Evolutionary conservation across 2,888 invertebrate genomes (phyloP), one percentile per base, ranked within the genome.

Genomic region (Onthophagus sagittarius): DNA sequence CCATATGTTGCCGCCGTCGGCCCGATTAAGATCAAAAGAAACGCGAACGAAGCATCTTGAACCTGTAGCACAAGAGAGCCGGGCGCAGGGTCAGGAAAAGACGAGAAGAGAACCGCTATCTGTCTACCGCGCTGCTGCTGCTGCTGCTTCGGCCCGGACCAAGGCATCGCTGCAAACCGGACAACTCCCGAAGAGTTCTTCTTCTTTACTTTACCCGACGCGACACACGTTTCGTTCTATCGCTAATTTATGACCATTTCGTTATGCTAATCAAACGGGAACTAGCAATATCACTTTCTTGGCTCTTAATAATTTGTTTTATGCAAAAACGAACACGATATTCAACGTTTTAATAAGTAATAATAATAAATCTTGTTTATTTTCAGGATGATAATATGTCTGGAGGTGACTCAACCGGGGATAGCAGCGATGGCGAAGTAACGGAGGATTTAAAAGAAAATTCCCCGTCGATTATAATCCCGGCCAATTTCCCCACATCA

Each of bases 331-430:
- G 15, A 5, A 4, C 13, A 11, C 14, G n/a, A n/a, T 70, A 13
- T 71, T 63, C 9, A 14, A 5, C 0, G 15, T 15, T 15, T 69
- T 31, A 69, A 15, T 14, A 15, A 23, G 13, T 2, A 72, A n/a
- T 15, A 63, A 14, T 33, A 13, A n/a, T 23, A 23, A 23, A 23
- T 23, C 23, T 23, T 23, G 23, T 23, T 78, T 79, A 78, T 76
- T 84, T 85, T 70, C 83, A 85, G 85, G 84, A 84, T 75, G 85
- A 85, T 75, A 84, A 85, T 63, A 81, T 85, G 81, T 85, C 85
- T 0, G 84, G 83, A 2, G 83, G 79, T 6, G 85, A 86, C 15
- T 83, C 84, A 11, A 84, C 84, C 77, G 82, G 81, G 72, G 39
- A 53, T 9, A 82, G 83, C 76, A 85, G 85, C 76, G 85, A 85